Conservation (phyloP, 1,140 invertebrate species). For the Zaprionus capensis region DNA sequence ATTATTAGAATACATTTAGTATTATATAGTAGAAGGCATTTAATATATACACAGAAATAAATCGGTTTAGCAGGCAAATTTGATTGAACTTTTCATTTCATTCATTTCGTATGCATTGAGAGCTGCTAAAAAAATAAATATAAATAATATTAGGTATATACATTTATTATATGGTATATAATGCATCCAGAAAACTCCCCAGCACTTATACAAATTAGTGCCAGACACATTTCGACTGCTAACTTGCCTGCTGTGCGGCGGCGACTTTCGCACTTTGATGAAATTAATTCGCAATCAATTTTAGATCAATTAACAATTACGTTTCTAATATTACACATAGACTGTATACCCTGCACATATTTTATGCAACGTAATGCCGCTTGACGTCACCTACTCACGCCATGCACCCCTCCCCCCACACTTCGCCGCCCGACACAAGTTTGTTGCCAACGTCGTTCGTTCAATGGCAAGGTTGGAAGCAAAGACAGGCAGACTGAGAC, state of each 20-base stretch:
- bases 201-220: background rate
- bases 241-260: no score
- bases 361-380: constrained; percentile 7
- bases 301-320: constrained; percentile 8
- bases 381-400: background rate
- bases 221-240: background rate
- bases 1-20: background rate
- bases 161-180: background rate
- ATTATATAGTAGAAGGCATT: background rate
- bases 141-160: background rate
- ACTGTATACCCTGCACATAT: constrained; percentile 7
- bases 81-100: no score
- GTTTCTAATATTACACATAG: background rate
- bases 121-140: background rate
- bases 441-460: constrained; percentile 76
- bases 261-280: background rate
- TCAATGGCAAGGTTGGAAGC: constrained; percentile 4
- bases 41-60: background rate
- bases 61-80: background rate
- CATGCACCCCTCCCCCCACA: background rate
- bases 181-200: background rate
- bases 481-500: background rate
- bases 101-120: background rate
- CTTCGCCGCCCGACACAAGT: constrained; percentile 40
- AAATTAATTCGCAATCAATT: constrained; percentile 6